A percentile compares a stretch with the other conserved stretches of the same genome.
Evolutionary conservation across 1,140 invertebrate genomes (phyloP).

Genomic region (Eumeta japonica): DNA sequence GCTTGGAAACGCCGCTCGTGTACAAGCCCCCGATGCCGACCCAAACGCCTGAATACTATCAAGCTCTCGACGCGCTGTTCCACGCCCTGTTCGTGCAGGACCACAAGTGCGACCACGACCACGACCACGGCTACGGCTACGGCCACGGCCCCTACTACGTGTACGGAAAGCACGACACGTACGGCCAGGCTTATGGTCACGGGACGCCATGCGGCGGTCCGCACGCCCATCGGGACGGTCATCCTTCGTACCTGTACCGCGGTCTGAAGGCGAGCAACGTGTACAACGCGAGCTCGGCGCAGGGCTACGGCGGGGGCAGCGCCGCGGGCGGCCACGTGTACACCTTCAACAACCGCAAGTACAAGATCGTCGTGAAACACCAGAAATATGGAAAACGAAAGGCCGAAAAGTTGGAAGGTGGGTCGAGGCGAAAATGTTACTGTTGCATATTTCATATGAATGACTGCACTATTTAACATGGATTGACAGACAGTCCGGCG

Average conservation of each 20-base stretch:
- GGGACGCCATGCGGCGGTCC: not conserved
- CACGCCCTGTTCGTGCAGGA: constrained; percentile 23
- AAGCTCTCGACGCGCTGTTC: constrained; percentile 34
- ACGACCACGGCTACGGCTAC: constrained; percentile 5
- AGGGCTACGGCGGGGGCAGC: constrained; percentile 15
- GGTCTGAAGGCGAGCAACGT: constrained; percentile 8
- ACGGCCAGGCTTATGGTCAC: constrained; percentile 2
- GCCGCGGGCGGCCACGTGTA: constrained; percentile 28
- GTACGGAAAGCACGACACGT: constrained; percentile 4
- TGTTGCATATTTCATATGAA: too few relatives aligned
- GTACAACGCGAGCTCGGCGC: constrained; percentile 9
- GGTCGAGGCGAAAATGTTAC: too few relatives aligned
- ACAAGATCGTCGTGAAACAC: constrained; percentile 34
- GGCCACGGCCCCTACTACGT: constrained; percentile 6
- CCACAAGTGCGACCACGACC: constrained; percentile 5
- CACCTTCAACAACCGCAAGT: constrained; percentile 27
- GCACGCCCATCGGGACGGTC: not conserved
- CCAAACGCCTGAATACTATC: constrained; percentile 37
- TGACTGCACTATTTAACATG: too few relatives aligned
- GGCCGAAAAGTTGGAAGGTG: constrained; percentile 23
- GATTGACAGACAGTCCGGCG: too few relatives aligned
- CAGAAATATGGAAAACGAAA: constrained; percentile 16
- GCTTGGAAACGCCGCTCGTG: constrained; percentile 34
- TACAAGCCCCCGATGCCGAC: constrained; percentile 42
- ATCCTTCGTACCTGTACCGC: too few relatives aligned